Percentiles rank a stretch among this genome's conserved stretches.
phyloP scores from a whole-genome alignment of 2,113 vertebrate genomes.

The Laterallus jamaicensis region DNA sequence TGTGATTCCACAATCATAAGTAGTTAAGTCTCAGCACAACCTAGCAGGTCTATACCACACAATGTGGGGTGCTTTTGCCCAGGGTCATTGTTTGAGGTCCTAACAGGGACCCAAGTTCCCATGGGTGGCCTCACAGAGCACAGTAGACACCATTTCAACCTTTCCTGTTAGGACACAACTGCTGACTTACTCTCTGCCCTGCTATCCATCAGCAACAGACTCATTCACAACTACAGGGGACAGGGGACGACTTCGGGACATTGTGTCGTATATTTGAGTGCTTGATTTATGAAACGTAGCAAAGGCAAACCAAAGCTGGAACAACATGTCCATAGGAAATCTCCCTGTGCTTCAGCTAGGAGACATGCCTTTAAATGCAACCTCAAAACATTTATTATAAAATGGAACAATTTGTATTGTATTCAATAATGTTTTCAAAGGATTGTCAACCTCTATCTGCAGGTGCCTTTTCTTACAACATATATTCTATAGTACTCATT shows the following conservation, averaged over 20 bases:
- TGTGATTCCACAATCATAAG: too few relatives aligned
- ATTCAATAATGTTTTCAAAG: conserved; percentile 35
- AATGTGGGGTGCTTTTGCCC: background rate
- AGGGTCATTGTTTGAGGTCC: background rate
- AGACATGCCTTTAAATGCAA: background rate
- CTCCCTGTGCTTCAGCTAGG: background rate
- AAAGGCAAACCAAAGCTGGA: conserved; percentile 1
- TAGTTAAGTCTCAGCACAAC: background rate
- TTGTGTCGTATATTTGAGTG: conserved; percentile 2
- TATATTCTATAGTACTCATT: conserved; percentile 63
- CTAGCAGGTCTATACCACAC: background rate
- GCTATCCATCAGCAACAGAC: conserved; percentile 10
- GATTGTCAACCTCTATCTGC: conserved; percentile 1
- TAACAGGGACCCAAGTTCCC: background rate
- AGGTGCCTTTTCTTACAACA: conserved; percentile 38
- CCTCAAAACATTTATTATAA: conserved; percentile 32
- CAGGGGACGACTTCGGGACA: background rate
- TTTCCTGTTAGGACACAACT: background rate
- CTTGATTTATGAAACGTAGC: conserved; percentile 37
- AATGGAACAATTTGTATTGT: conserved; percentile 7
- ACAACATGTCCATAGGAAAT: background rate
- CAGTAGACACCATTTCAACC: background rate
- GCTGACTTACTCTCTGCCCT: background rate
- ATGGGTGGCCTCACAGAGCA: background rate
- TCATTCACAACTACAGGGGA: background rate